Evolutionary conservation across 2,797 vertebrate genomes (phyloP).

Genomic region (Tauraco hartlaubi): DNA sequence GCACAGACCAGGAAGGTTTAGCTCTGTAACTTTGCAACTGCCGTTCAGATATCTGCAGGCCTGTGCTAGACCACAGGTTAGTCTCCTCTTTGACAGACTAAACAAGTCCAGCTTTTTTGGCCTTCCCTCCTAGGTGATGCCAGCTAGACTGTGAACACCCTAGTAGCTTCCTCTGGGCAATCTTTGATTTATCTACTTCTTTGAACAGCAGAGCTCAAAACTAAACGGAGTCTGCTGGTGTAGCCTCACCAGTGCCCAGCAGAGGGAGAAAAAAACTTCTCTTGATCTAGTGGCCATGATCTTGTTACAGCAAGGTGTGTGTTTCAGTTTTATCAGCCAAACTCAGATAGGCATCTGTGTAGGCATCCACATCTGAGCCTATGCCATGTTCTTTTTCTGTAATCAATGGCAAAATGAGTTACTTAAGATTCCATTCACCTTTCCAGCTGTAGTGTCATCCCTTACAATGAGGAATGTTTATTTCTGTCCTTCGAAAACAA

Average conservation of each 20-base stretch:
- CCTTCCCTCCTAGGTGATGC: background rate
- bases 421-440: background rate
- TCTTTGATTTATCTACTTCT: background rate
- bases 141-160: background rate
- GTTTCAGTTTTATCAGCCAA: background rate
- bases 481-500: background rate
- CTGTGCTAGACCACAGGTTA: background rate
- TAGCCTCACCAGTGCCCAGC: background rate
- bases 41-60: background rate
- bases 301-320: background rate
- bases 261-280: background rate
- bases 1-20: background rate
- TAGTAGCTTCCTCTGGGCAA: background rate
- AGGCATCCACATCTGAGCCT: background rate
- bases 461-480: background rate
- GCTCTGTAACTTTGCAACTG: accelerated
- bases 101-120: background rate
- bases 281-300: background rate
- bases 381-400: background rate
- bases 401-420: background rate
- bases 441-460: background rate
- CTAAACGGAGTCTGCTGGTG: background rate
- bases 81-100: background rate
- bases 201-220: background rate
- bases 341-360: background rate